A percentile compares a stretch with the other conserved stretches of the same genome.
Evolutionary conservation across 2,113 vertebrate genomes (phyloP).

Genomic region (Sula dactylatra): DNA sequence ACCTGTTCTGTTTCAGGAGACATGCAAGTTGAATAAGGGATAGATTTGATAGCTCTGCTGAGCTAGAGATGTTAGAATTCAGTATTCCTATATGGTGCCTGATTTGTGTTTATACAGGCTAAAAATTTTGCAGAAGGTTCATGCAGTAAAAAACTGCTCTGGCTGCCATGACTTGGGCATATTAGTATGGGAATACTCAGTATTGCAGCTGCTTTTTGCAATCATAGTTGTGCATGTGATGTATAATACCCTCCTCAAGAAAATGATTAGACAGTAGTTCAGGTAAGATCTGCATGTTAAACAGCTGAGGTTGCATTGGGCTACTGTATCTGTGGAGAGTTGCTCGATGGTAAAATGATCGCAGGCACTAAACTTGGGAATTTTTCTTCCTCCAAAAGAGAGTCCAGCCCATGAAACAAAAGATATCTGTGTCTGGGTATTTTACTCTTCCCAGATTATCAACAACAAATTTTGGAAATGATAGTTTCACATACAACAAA

Average conservation of each 20-base stretch:
- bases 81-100: not conserved
- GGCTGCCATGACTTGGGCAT: not conserved
- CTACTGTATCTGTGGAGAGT: not conserved
- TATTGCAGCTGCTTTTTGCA: not conserved
- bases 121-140: not conserved
- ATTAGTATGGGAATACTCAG: not conserved
- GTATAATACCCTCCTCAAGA: not conserved
- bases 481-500: not conserved
- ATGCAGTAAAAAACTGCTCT: not conserved
- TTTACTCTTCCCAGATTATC: not conserved
- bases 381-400: not conserved
- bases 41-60: not conserved
- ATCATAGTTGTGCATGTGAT: not conserved
- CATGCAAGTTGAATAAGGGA: not conserved
- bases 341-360: not conserved
- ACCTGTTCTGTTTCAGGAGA: not conserved
- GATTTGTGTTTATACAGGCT: not conserved
- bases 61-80: not conserved
- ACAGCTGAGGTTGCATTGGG: not conserved
- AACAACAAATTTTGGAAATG: not conserved
- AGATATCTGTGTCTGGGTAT: not conserved
- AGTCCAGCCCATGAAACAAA: not conserved
- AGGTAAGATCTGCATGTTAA: not conserved
- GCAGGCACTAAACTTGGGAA: not conserved
- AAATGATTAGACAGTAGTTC: not conserved